A percentile compares a stretch with the other conserved stretches of the same genome.
phyloP scores from a whole-genome alignment of 2,888 invertebrate species.

The Atethmia centrago region DNA sequence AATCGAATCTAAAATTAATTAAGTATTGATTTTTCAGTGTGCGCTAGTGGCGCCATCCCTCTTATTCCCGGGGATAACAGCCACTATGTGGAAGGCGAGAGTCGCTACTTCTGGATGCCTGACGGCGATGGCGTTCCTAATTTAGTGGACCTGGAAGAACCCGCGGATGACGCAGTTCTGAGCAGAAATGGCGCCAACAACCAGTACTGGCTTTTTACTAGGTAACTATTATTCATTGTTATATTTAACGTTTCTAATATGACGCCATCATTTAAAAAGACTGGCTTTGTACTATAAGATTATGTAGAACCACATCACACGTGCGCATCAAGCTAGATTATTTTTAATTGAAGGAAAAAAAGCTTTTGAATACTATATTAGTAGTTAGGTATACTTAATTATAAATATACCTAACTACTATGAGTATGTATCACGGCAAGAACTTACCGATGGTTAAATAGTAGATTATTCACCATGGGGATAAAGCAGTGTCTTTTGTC shows the following conservation, averaged over 20 bases:
- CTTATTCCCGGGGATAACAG: conserved; percentile 82
- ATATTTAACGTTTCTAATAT: no score
- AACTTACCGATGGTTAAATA: not conserved
- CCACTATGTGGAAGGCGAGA: conserved; percentile 84
- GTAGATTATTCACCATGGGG: no score
- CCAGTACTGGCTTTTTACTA: conserved; percentile 81
- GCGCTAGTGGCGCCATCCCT: conserved; percentile 74
- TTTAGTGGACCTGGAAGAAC: conserved; percentile 80
- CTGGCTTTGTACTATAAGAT: not conserved
- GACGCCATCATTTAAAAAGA: not conserved
- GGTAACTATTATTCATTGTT: conserved; percentile 57
- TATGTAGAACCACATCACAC: not conserved
- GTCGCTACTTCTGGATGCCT: conserved; percentile 86
- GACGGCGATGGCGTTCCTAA: conserved; percentile 80
- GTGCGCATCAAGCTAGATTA: not conserved
- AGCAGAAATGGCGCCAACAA: conserved; percentile 81
- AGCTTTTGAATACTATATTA: not conserved
- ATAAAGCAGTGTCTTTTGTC: no score
- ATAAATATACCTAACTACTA: not conserved
- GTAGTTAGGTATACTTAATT: no score
- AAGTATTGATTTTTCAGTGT: conserved; percentile 71
- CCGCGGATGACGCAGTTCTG: conserved; percentile 66
- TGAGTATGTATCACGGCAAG: not conserved
- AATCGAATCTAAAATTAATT: not conserved
- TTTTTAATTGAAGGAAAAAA: not conserved